Conservation (phyloP, 2,888 invertebrate species). For the Platypus cylindrus region DNA sequence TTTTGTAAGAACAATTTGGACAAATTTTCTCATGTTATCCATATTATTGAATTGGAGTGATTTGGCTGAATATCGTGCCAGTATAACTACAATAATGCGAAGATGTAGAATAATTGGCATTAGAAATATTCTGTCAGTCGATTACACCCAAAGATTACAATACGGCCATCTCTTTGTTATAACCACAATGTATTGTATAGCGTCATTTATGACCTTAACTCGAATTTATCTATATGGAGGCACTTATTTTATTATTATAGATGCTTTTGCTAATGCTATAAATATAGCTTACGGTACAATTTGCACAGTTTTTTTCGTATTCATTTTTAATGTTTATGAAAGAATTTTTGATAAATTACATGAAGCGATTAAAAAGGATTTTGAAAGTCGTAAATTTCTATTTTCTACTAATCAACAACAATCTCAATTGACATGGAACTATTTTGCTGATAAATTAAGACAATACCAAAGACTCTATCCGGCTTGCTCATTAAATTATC, state of each 20-base stretch:
- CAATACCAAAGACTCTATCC: slow-evolving; percentile 6
- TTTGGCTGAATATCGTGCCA: slow-evolving; percentile 1
- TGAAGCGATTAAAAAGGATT: slow-evolving; percentile 3
- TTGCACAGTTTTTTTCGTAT: not conserved
- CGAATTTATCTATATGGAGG: not conserved
- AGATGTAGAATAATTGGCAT: slow-evolving; percentile 6
- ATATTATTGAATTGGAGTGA: not conserved
- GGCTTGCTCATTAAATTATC: slow-evolving; percentile 8
- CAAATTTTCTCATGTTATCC: not conserved
- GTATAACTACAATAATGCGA: slow-evolving; percentile 1
- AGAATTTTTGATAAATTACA: slow-evolving; percentile 2
- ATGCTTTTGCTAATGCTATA: not conserved
- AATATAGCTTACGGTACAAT: slow-evolving; percentile 1
- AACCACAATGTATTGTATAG: not conserved
- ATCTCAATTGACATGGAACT: not conserved
- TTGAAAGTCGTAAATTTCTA: slow-evolving; percentile 1
- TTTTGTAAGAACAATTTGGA: slow-evolving; percentile 3
- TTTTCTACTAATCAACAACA: not conserved
- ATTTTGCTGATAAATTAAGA: slow-evolving; percentile 5
- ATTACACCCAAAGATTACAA: slow-evolving; percentile 3
- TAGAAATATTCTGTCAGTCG: slow-evolving; percentile 1
- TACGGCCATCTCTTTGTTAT: slow-evolving; percentile 2
- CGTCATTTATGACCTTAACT: not conserved
- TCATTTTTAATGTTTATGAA: slow-evolving; percentile 1
- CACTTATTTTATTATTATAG: not conserved